Base-by-base conservation (phyloP, 2,797 vertebrate genomes). In the Sitta carolinensis region DNA sequence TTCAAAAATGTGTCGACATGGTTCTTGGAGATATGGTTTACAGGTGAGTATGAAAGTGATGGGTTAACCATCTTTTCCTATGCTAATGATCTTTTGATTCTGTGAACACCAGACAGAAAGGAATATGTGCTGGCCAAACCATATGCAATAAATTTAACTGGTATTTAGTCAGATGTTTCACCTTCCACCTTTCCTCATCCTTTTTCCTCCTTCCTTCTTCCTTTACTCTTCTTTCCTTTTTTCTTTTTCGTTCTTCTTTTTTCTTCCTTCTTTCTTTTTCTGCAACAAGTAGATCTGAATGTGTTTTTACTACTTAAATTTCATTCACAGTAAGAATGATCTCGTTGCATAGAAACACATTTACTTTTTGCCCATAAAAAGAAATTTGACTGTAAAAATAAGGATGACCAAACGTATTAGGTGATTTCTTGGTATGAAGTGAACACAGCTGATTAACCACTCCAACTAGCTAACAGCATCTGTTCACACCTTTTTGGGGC, bases 121-220 rank as follows among this genome's bases (percentile, higher is more conserved):
- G 25, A 30, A 15, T 13, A 61, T 10, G 6, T 70, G 9, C 16
- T 51, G 25, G 30, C 0, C 0, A 81, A 29, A 63, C 7, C 7
- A 9, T 13, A 26, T 32, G 5, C 17, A 59, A n/a, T 29, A 75
- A 70, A 78, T 74, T 40, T 59, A 47, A 40, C 20, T 67, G 17
- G 10, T 25, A 43, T 63, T 80, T 69, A 64, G 20, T 50, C 16
- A 66, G 29, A 42, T n/a, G 66, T 59, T 88, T 70, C 11, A 74
- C 10, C 16, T 77, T 88, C 26, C 9, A 48, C 7, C 4, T 51
- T 19, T 38, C 6, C 7, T 51, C 16, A 48, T 64, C 43, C 43
- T 45, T 48, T 27, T 30, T 83, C 9, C 5, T 13, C n/a, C 7
- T 40, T 18, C 25, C 16, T 21, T 48, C 43, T 64, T 59, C 5